Conservation (phyloP, 1,140 invertebrate genomes). For the Potamilus streckersoni region DNA sequence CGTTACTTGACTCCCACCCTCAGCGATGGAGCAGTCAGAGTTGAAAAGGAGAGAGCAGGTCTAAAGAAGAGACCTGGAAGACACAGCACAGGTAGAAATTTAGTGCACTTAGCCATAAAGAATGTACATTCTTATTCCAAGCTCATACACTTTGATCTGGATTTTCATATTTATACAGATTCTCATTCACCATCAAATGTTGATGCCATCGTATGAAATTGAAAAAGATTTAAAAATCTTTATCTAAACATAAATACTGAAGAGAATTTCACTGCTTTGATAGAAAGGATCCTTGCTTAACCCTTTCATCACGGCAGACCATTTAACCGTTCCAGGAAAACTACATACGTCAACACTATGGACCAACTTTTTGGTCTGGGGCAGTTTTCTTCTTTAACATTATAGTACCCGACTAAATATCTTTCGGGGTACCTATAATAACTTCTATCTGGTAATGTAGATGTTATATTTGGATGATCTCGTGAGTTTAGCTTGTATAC, state of each 20-base stretch:
- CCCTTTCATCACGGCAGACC: too few species aligned
- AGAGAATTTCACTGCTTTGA: too few species aligned
- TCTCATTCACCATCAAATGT: not conserved
- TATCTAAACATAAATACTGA: constrained; percentile 3
- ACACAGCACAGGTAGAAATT: constrained; percentile 42
- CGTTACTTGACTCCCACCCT: constrained; percentile 90
- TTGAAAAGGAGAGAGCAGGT: constrained; percentile 76
- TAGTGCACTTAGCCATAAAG: constrained; percentile 8
- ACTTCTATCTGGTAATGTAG: too few species aligned
- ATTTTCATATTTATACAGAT: not conserved
- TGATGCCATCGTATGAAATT: not conserved
- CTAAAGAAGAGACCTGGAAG: constrained; percentile 77
- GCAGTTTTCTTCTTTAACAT: too few species aligned
- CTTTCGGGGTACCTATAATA: too few species aligned
- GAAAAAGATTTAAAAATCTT: not conserved
- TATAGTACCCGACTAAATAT: too few species aligned
- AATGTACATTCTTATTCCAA: not conserved
- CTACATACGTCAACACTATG: too few species aligned
- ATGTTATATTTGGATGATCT: too few species aligned
- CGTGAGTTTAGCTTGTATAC: too few species aligned
- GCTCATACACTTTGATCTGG: not conserved
- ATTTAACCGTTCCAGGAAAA: too few species aligned
- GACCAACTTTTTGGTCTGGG: too few species aligned
- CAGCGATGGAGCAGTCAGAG: constrained; percentile 83
- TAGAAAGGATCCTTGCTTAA: not conserved